Percentiles rank a stretch among this genome's conserved stretches.
phyloP scores from a whole-genome alignment of 2,797 vertebrate genomes.

The Lemur catta region DNA sequence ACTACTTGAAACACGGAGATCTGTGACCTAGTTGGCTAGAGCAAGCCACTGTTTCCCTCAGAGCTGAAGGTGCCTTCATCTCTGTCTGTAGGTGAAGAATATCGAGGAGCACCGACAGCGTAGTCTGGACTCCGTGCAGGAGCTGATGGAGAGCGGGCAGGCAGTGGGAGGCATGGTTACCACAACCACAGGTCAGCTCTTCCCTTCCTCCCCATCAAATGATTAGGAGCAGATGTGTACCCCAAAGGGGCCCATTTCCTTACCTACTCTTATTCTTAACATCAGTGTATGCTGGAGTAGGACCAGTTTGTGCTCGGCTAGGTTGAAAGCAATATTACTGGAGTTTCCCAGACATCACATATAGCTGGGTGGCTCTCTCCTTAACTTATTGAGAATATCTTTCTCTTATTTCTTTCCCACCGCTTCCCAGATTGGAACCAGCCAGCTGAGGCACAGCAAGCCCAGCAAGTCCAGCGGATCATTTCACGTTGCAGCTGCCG shows the following conservation, averaged over 20 bases:
- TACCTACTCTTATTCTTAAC: conserved; percentile 3
- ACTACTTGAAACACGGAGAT: background rate
- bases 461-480: conserved; percentile 97
- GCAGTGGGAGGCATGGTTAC: conserved; percentile 99
- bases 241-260: background rate
- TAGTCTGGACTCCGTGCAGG: conserved; percentile 95
- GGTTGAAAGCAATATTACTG: conserved; percentile 41
- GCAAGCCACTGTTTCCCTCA: background rate
- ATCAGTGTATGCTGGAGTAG: background rate
- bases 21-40: background rate
- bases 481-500: conserved; percentile 98
- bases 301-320: background rate
- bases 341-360: background rate
- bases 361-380: background rate
- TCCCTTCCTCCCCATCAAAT: background rate
- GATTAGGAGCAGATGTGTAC: background rate
- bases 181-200: conserved; percentile 94
- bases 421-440: conserved; percentile 93
- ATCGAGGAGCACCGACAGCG: conserved; percentile 97
- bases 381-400: conserved; percentile 7
- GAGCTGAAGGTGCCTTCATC: conserved; percentile 4
- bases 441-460: conserved; percentile 94
- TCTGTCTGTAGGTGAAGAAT: conserved; percentile 93
- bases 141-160: conserved; percentile 98
- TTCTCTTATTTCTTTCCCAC: conserved; percentile 8